phyloP scores from a whole-genome alignment of 2,113 vertebrate genomes.

The Apteryx mantelli region DNA sequence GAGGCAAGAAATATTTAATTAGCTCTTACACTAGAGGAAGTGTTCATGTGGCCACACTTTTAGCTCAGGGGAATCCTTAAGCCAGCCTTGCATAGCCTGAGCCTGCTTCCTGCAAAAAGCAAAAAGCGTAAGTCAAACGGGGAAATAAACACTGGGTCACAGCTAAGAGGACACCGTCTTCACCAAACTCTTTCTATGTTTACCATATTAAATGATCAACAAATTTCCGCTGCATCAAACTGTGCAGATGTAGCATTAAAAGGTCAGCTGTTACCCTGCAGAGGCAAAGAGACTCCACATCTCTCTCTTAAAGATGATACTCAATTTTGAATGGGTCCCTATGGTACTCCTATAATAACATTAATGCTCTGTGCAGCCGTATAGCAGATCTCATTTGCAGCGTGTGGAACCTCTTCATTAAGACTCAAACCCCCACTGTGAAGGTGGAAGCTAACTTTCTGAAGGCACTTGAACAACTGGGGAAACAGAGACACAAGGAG shows the following conservation, averaged over 20 bases:
- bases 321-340: conserved; percentile 30
- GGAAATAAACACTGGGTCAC: background rate
- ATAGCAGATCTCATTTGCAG: background rate
- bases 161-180: background rate
- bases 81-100: conserved; percentile 26
- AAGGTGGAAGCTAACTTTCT: conserved; percentile 2
- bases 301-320: conserved; percentile 53
- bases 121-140: background rate
- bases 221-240: conserved; percentile 14
- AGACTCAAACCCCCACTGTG: background rate
- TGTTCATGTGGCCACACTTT: conserved; percentile 5
- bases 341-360: background rate
- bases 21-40: conserved; percentile 1
- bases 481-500: background rate
- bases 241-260: conserved; percentile 33
- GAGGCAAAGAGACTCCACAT: conserved; percentile 14
- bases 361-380: background rate
- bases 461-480: background rate
- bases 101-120: background rate
- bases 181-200: background rate
- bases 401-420: conserved; percentile 31
- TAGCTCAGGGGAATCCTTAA: conserved; percentile 53
- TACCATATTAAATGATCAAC: conserved; percentile 40
- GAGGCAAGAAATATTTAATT: conserved; percentile 59
- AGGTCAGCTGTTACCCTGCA: conserved; percentile 49